Conservation (phyloP, 2,888 invertebrate species). For the Lathronympha strigana region DNA sequence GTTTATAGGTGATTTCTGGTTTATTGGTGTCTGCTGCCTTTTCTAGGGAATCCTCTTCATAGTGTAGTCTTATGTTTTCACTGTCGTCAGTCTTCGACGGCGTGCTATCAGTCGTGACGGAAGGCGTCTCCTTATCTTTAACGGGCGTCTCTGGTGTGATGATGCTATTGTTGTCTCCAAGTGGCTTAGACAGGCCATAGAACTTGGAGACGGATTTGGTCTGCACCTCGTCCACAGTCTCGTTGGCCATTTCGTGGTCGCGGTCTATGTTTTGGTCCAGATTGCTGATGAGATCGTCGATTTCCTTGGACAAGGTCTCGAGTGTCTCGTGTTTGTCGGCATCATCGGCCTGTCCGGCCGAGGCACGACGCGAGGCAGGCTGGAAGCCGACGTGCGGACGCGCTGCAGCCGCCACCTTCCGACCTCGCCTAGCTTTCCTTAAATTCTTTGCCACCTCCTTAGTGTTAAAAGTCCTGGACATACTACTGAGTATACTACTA, state of each 20-base stretch:
- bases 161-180: conserved; percentile 69
- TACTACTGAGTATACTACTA: conserved; percentile 81
- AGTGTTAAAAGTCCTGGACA: conserved; percentile 82
- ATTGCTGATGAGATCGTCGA: conserved; percentile 76
- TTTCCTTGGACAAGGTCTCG: conserved; percentile 76
- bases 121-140: conserved; percentile 65
- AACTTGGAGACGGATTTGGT: conserved; percentile 70
- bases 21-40: conserved; percentile 65
- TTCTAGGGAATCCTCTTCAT: conserved; percentile 74
- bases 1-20: conserved; percentile 69
- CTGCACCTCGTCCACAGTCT: conserved; percentile 53
- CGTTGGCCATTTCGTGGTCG: conserved; percentile 62
- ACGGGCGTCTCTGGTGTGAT: conserved; percentile 68
- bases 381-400: conserved; percentile 48
- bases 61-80: conserved; percentile 76
- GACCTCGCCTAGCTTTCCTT: conserved; percentile 75
- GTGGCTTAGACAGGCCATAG: conserved; percentile 69
- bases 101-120: conserved; percentile 65
- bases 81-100: conserved; percentile 75
- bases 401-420: conserved; percentile 70
- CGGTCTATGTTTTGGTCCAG: conserved; percentile 74
- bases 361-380: conserved; percentile 17
- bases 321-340: conserved; percentile 72
- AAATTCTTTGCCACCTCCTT: conserved; percentile 79
- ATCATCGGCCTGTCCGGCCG: conserved; percentile 49